Conservation (phyloP, 2,888 invertebrate species). For the Bombylius discolor region DNA sequence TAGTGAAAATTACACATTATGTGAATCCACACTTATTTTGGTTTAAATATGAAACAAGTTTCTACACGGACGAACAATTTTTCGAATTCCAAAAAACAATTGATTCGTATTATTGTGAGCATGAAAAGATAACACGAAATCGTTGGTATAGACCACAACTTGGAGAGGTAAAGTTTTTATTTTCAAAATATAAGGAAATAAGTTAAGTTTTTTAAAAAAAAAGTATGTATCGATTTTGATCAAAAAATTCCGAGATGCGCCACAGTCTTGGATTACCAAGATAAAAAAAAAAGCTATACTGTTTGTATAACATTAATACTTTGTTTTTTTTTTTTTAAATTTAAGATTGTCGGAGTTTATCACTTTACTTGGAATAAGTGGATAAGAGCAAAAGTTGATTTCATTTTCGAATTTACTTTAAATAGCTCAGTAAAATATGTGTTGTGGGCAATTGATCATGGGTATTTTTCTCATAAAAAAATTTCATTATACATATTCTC, state of each 20-base stretch:
- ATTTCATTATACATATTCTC: not conserved
- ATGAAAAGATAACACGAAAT: not conserved
- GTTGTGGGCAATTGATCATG: constrained; percentile 12
- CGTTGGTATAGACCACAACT: not conserved
- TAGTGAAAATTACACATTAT: constrained; percentile 11
- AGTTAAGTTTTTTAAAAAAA: no score
- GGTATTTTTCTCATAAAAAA: not conserved
- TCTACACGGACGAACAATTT: not conserved
- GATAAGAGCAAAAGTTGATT: constrained; percentile 9
- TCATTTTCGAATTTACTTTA: not conserved
- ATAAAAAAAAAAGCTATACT: no score
- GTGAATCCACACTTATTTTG: constrained; percentile 13
- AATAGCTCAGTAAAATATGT: not conserved
- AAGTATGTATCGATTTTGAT: no score
- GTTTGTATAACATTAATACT: not conserved
- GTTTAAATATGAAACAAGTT: constrained; percentile 9
- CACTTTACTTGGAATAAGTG: constrained; percentile 7
- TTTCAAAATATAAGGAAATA: no score
- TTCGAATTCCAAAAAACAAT: not conserved
- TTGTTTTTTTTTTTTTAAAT: no score
- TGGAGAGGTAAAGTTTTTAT: not conserved
- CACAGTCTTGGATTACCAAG: no score
- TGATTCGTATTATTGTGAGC: not conserved
- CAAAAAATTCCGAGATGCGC: no score
- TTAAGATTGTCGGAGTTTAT: constrained; percentile 7